Conservation (phyloP, 2,797 vertebrate genomes). For the Enteromius paludinosus region DNA sequence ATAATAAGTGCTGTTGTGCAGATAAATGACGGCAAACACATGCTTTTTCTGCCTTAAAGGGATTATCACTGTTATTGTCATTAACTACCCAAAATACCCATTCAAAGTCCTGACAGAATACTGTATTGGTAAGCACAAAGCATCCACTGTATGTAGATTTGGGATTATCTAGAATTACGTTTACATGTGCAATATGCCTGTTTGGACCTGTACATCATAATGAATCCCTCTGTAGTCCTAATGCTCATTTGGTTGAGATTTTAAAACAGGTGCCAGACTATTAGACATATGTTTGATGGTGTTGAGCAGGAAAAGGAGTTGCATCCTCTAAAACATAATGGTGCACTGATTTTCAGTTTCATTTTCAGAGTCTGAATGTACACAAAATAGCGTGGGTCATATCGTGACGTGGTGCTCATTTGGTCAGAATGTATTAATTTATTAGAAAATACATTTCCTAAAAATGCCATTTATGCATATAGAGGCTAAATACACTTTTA, state of each 20-base stretch:
- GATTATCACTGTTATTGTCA: neutral
- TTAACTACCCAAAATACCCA: neutral
- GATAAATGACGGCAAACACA: slow-evolving; percentile 10
- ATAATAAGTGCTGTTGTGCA: neutral
- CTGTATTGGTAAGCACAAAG: neutral
- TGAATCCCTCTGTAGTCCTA: neutral
- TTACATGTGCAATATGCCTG: neutral
- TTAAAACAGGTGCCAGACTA: neutral
- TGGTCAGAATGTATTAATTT: neutral
- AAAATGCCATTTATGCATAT: neutral
- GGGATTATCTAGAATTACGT: neutral
- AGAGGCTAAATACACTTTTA: neutral
- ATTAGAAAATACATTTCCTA: neutral
- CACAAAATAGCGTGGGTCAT: neutral
- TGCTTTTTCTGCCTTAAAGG: slow-evolving; percentile 10
- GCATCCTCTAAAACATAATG: neutral
- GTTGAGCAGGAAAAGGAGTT: neutral
- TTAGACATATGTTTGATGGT: neutral
- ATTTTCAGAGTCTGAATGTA: neutral
- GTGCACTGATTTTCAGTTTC: neutral
- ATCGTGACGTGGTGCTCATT: neutral
- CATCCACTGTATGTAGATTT: neutral
- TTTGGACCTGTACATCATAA: neutral
- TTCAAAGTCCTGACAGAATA: neutral
- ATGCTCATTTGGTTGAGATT: neutral